A percentile compares a stretch with the other conserved stretches of the same genome.
Conservation (phyloP, 1,140 invertebrate genomes). For the Proales similis region DNA sequence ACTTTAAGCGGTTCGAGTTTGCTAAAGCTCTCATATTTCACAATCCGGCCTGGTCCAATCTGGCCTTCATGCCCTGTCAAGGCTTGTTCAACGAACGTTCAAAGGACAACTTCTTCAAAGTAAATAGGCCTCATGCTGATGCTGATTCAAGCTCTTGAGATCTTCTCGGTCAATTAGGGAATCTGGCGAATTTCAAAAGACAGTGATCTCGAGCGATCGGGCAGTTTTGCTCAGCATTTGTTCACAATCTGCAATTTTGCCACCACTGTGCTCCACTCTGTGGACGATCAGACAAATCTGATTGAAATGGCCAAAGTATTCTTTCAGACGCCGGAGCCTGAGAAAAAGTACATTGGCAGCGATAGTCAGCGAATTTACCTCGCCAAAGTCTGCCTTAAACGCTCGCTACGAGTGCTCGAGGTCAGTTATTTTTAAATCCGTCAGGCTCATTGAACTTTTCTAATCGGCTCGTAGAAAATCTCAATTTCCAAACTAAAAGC, state of each 20-base stretch:
- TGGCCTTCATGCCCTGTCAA: constrained; percentile 30
- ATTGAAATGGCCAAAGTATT: constrained; percentile 15
- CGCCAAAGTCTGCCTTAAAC: constrained; percentile 2
- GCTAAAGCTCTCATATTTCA: constrained; percentile 5
- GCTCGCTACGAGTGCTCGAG: constrained; percentile 1
- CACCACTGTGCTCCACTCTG: no score
- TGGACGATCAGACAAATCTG: constrained; percentile 1
- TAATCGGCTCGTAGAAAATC: constrained; percentile 1
- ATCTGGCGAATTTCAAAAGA: constrained; percentile 30
- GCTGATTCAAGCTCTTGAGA: not conserved
- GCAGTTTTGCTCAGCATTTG: constrained; percentile 28
- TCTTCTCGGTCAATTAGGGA: constrained; percentile 3
- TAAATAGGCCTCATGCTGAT: not conserved
- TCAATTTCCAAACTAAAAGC: constrained; percentile 11
- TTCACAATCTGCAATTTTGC: constrained; percentile 7
- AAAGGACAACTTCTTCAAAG: constrained; percentile 20
- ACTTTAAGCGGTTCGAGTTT: constrained; percentile 11
- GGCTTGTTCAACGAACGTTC: constrained; percentile 17
- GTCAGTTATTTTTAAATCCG: not conserved
- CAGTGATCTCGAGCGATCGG: constrained; percentile 25
- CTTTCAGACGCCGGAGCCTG: constrained; percentile 20
- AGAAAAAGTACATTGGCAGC: constrained; percentile 32
- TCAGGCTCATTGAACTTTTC: not conserved
- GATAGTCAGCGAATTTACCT: constrained; percentile 8
- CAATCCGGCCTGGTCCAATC: not conserved